phyloP scores from a whole-genome alignment of 92 coral and sea anemone genomes.

The Palythoa grandiflora region DNA sequence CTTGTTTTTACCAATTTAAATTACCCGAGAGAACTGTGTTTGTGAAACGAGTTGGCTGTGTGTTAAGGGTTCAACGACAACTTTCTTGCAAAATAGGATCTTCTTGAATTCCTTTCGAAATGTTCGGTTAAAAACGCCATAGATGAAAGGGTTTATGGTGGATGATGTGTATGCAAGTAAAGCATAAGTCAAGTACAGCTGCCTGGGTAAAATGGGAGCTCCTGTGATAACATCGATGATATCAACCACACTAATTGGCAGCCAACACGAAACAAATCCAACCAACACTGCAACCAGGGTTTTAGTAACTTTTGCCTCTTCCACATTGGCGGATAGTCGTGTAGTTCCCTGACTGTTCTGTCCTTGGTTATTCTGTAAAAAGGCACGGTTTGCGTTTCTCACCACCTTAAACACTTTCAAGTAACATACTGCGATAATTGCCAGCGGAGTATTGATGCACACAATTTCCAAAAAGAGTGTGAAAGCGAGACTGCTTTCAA shows the following conservation, averaged over 20 bases:
- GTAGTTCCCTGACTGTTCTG: constrained; percentile 13
- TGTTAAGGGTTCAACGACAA: neutral
- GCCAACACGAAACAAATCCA: constrained; percentile 75
- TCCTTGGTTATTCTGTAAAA: constrained; percentile 39
- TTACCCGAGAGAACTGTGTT: neutral
- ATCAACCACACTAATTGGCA: constrained; percentile 70
- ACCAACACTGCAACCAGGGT: constrained; percentile 73
- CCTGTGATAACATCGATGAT: constrained; percentile 62
- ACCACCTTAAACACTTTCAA: constrained; percentile 48
- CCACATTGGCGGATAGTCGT: constrained; percentile 68
- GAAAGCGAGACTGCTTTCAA: constrained; percentile 34
- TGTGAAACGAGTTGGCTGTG: constrained; percentile 9
- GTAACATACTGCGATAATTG: constrained; percentile 47
- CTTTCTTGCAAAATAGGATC: too few relatives aligned
- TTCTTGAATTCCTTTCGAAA: too few relatives aligned
- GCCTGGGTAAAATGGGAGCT: constrained; percentile 57
- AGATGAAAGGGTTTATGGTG: constrained; percentile 70
- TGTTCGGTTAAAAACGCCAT: too few relatives aligned
- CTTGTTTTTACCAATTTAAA: neutral
- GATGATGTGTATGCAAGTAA: constrained; percentile 62
- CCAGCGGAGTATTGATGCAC: constrained; percentile 37
- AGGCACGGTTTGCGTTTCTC: constrained; percentile 42
- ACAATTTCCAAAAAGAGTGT: constrained; percentile 35
- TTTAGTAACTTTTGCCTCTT: constrained; percentile 79
- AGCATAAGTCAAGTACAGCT: constrained; percentile 64